Percentiles rank a stretch among this genome's conserved stretches.
These are phyloP conservation scores for Pecten maximus DNA, from an alignment of 2,888 invertebrate species.

Conservation along the genomic window DNA sequence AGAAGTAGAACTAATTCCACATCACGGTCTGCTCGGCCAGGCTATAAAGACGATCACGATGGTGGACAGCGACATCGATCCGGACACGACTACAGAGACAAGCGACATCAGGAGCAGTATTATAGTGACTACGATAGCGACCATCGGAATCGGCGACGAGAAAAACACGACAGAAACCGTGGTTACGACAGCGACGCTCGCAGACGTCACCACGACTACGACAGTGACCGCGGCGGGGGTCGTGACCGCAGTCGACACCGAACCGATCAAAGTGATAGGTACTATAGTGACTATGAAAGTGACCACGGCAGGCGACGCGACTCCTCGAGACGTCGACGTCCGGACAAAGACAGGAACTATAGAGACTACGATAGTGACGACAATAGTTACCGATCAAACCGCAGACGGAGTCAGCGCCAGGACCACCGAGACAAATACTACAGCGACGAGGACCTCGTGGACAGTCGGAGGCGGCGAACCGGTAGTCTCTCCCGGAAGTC, in stretches of 20 bases:
- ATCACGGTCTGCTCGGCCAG: neutral
- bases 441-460: conserved; percentile 13
- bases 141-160: neutral
- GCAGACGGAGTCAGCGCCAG: neutral
- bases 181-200: neutral
- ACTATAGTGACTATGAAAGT: neutral
- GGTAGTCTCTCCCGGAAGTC: conserved; percentile 22
- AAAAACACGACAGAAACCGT: neutral
- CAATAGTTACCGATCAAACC: neutral
- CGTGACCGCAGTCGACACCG: conserved; percentile 7
- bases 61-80: neutral
- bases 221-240: neutral
- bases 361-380: conserved; percentile 15
- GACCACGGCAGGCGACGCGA: neutral
- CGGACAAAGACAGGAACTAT: neutral
- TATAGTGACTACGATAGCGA: neutral
- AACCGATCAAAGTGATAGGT: neutral
- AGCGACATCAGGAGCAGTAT: neutral
- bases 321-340: neutral
- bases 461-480: neutral
- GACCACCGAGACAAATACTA: neutral
- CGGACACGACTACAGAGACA: neutral
- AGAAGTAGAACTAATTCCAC: neutral
- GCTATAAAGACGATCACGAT: neutral
- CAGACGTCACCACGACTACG: neutral